Percentiles rank a stretch among this genome's conserved stretches.
These are phyloP conservation scores for Macroteleia sp. DNA, from an alignment of 2,888 invertebrate genomes.

Conservation along the genomic window DNA sequence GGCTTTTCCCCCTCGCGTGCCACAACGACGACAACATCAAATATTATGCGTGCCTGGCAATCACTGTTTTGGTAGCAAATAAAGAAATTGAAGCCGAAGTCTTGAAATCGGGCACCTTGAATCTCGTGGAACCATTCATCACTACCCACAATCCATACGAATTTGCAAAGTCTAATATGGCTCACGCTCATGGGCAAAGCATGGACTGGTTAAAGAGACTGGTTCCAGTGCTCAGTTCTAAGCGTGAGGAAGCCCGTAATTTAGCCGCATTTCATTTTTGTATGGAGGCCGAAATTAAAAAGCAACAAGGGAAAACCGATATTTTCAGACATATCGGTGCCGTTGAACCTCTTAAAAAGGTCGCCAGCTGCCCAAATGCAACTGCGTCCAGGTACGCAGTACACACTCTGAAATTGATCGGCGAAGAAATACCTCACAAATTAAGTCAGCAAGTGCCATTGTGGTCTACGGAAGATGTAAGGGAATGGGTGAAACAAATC, in stretches of 20 bases:
- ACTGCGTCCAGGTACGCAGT: slow-evolving; percentile 98
- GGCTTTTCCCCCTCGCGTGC: slow-evolving; percentile 98
- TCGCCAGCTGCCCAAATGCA: slow-evolving; percentile 98
- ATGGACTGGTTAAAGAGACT: slow-evolving; percentile 96
- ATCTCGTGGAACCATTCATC: slow-evolving; percentile 98
- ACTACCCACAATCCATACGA: slow-evolving; percentile 96
- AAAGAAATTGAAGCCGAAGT: slow-evolving; percentile 99
- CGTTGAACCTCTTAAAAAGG: slow-evolving; percentile 96
- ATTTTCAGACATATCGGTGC: slow-evolving; percentile 97
- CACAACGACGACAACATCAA: slow-evolving; percentile 98
- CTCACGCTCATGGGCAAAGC: slow-evolving; percentile 98
- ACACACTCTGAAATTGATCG: slow-evolving; percentile 95
- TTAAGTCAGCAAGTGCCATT: slow-evolving; percentile 98
- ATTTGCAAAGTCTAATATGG: slow-evolving; percentile 95
- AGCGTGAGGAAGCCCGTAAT: slow-evolving; percentile 97
- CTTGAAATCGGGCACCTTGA: slow-evolving; percentile 96
- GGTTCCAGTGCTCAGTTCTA: slow-evolving; percentile 96
- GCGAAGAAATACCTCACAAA: slow-evolving; percentile 98
- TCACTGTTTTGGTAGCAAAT: slow-evolving; percentile 97
- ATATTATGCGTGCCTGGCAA: slow-evolving; percentile 99
- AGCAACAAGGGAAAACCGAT: slow-evolving; percentile 94
- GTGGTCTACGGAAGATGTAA: slow-evolving; percentile 98
- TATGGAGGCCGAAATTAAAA: slow-evolving; percentile 99
- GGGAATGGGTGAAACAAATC: slow-evolving; percentile 99
- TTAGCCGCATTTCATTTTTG: slow-evolving; percentile 99